Percentiles rank a stretch among this genome's conserved stretches.
Evolutionary conservation across 2,888 invertebrate species (phyloP).

Genomic region (Aphrophora alni): DNA sequence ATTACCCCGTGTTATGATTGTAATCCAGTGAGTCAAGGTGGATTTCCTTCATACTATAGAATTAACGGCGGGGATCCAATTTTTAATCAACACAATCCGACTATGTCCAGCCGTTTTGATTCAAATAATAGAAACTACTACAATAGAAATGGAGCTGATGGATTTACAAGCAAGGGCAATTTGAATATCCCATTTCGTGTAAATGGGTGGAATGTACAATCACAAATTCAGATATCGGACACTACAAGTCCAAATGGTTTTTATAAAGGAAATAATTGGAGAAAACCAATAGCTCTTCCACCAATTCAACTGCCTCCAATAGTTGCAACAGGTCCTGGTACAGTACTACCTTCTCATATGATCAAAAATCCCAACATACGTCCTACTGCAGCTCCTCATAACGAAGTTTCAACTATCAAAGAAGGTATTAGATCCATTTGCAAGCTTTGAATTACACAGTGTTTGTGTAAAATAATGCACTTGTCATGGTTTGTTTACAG

Average conservation of each 20-base stretch:
- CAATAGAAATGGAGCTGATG: not conserved
- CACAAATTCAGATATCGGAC: not conserved
- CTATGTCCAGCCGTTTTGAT: not conserved
- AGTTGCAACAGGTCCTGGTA: not conserved
- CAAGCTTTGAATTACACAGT: not conserved
- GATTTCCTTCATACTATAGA: not conserved
- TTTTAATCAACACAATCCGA: not conserved
- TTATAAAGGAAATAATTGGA: constrained; percentile 6
- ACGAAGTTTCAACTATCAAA: not conserved
- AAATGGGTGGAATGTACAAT: not conserved
- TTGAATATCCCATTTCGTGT: not conserved
- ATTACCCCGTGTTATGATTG: not conserved
- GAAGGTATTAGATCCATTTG: constrained; percentile 9
- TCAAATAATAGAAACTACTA: not conserved
- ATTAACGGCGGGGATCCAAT: not conserved
- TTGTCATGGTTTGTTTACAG: not conserved
- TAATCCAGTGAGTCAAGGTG: not conserved
- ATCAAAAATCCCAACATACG: not conserved
- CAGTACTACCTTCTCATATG: too few species aligned
- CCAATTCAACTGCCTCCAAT: constrained; percentile 40
- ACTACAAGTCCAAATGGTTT: not conserved
- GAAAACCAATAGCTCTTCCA: constrained; percentile 38
- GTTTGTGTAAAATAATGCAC: not conserved
- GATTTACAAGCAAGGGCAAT: not conserved
- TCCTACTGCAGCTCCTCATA: constrained; percentile 3